Evolutionary conservation across 2,113 vertebrate genomes (phyloP).

Genomic region (Ardeotis arabs): DNA sequence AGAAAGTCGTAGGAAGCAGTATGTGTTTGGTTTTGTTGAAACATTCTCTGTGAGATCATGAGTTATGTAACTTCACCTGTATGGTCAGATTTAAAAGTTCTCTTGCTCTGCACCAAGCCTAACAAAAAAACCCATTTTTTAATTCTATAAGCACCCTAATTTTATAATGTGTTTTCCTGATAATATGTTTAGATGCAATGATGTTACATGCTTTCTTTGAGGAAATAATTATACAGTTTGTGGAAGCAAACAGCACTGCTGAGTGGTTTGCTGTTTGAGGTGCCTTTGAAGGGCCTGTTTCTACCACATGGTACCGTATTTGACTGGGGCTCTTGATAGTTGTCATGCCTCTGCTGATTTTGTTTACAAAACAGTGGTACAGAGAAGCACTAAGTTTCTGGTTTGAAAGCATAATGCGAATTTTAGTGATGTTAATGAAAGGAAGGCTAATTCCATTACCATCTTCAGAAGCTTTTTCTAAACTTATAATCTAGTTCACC

Average conservation of each 20-base stretch:
- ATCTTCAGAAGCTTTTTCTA: neutral
- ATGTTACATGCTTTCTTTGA: fast-evolving
- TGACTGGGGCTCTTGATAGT: neutral
- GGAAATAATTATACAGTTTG: neutral
- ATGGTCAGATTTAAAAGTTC: neutral
- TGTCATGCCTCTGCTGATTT: neutral
- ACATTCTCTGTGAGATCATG: neutral
- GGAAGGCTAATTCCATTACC: neutral
- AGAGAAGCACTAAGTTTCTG: neutral
- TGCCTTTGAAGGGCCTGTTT: neutral
- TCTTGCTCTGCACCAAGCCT: neutral
- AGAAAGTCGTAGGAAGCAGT: too few relatives aligned
- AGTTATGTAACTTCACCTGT: fast-evolving
- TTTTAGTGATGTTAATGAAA: neutral
- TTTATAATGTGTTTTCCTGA: neutral
- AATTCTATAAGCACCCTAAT: neutral
- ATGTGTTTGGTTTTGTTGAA: too few relatives aligned
- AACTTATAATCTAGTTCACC: neutral
- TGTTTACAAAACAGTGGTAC: neutral
- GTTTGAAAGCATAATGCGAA: neutral
- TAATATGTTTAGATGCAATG: neutral
- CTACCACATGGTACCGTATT: neutral
- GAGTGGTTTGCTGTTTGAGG: neutral
- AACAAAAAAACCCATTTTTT: neutral
- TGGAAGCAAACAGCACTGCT: too few relatives aligned